phyloP scores from a whole-genome alignment of 2,888 invertebrate species.

The Ennomos erosarius region DNA sequence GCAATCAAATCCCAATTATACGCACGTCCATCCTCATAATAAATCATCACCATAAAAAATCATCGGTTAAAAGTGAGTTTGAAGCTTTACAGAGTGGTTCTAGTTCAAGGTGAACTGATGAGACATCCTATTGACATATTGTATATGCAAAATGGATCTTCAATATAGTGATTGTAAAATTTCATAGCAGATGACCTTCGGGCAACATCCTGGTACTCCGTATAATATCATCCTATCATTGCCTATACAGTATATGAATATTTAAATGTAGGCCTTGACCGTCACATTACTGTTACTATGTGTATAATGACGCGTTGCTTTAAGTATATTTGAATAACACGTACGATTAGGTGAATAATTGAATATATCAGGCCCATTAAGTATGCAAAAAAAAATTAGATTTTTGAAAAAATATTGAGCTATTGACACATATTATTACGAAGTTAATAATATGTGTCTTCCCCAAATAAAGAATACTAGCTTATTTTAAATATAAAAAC shows the following conservation, averaged over 20 bases:
- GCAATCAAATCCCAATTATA: constrained; percentile 4
- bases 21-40: constrained; percentile 10
- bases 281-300: constrained; percentile 48
- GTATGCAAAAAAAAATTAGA: constrained; percentile 10
- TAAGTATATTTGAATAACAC: constrained; percentile 18
- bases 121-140: constrained; percentile 37
- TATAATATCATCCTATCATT: constrained; percentile 56
- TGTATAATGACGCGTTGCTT: constrained; percentile 12
- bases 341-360: constrained; percentile 16
- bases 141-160: constrained; percentile 17
- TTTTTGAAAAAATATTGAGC: not conserved
- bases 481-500: too few species aligned
- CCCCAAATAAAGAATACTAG: too few species aligned
- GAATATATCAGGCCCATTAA: constrained; percentile 8
- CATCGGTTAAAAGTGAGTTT: constrained; percentile 16
- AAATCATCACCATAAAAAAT: constrained; percentile 20
- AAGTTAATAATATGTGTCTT: too few species aligned
- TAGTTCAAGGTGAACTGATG: constrained; percentile 60
- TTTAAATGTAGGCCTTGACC: constrained; percentile 68
- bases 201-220: constrained; percentile 67
- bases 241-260: constrained; percentile 46
- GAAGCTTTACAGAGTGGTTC: constrained; percentile 40
- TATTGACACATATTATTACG: too few species aligned
- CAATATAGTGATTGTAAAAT: constrained; percentile 25
- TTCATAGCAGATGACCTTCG: constrained; percentile 62